Evolutionary conservation across 2,113 vertebrate species (phyloP).

Genomic region (Oceanodroma tethys): DNA sequence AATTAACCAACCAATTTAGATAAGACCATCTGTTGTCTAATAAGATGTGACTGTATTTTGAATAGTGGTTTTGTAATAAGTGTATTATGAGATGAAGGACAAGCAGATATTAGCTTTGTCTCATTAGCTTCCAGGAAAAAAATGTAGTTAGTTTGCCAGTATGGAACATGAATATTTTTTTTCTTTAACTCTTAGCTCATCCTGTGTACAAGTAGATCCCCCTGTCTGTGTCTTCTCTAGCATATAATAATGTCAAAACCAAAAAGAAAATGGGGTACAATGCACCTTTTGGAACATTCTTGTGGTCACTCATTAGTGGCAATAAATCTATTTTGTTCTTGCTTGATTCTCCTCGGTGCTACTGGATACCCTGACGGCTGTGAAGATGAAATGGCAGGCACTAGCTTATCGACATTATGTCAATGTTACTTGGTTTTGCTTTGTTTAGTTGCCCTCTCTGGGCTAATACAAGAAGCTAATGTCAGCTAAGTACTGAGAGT

Average conservation of each 20-base stretch:
- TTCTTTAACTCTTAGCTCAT: background rate
- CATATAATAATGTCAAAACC: background rate
- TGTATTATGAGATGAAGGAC: constrained; percentile 35
- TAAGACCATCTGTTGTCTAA: constrained; percentile 56
- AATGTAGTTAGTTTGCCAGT: background rate
- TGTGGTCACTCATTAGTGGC: background rate
- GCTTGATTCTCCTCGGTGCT: background rate
- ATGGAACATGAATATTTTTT: background rate
- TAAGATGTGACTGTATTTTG: constrained; percentile 46
- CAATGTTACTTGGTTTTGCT: background rate
- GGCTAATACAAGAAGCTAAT: background rate
- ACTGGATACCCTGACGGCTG: background rate
- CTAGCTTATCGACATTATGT: background rate
- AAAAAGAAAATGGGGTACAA: background rate
- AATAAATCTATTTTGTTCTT: background rate
- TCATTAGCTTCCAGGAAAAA: constrained; percentile 10
- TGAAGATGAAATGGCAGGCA: background rate
- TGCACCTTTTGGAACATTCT: background rate
- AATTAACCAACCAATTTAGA: constrained; percentile 55
- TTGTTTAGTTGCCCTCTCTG: background rate
- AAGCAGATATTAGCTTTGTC: constrained; percentile 30
- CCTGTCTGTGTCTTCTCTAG: background rate
- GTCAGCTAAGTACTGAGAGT: background rate
- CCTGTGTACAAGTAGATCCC: background rate
- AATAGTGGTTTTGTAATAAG: constrained; percentile 23